Conservation (phyloP, 1,140 invertebrate species). For the Atta colombica region DNA sequence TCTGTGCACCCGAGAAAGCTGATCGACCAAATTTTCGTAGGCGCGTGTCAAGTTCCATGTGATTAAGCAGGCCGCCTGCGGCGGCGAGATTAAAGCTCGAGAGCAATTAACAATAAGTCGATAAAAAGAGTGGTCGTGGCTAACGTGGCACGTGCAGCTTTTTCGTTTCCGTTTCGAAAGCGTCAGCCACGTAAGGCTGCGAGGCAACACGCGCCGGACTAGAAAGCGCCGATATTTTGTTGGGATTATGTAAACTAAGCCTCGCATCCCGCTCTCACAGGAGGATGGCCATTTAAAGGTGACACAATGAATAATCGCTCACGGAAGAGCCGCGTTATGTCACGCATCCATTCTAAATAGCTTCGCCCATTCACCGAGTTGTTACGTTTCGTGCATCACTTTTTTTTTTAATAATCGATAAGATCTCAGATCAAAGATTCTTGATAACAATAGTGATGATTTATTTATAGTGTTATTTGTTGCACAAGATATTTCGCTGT, state of each 20-base stretch:
- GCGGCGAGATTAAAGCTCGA: conserved; percentile 29
- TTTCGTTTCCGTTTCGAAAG: conserved; percentile 41
- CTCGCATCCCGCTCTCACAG: background rate
- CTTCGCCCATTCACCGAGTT: background rate
- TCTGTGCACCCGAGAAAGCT: background rate
- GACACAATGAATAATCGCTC: conserved; percentile 52
- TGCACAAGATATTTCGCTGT: background rate
- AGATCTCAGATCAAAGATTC: background rate
- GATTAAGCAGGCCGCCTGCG: conserved; percentile 1
- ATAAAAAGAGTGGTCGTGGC: background rate
- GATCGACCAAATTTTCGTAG: conserved; percentile 13
- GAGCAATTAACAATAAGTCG: conserved; percentile 17
- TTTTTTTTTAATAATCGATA: background rate
- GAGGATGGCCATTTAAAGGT: conserved; percentile 48
- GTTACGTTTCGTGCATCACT: background rate
- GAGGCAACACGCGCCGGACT: conserved; percentile 25
- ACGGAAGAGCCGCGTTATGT: conserved; percentile 33
- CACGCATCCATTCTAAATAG: conserved; percentile 30
- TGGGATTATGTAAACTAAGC: conserved; percentile 36
- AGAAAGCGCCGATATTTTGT: conserved; percentile 51
- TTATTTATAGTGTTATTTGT: background rate
- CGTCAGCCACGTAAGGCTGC: conserved; percentile 12
- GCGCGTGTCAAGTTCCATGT: conserved; percentile 14
- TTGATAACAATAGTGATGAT: background rate
- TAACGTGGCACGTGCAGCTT: conserved; percentile 30